Base-by-base conservation (phyloP, 2,113 vertebrate genomes). In the Muntiacus muntjak region DNA sequence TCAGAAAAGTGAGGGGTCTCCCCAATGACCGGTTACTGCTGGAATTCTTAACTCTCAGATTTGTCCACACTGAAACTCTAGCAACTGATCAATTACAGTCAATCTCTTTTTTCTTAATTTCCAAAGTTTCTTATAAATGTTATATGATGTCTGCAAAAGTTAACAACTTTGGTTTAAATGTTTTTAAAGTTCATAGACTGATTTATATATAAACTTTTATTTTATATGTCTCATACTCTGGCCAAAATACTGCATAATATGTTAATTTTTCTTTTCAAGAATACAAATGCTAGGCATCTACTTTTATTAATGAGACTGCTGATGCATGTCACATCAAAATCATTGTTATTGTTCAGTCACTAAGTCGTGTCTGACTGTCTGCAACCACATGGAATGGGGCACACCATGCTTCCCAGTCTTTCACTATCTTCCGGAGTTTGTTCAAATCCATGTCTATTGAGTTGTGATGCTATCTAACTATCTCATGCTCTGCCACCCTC, bases 181-280 rank as follows among this genome's bases (percentile, higher is more conserved):
- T 76, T 2, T 76, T 90, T 78, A 87, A 71, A 83, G 12, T 64
- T 79, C 16, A 47, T 79, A 91, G 55, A 50, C 14, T 91, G 15
- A 89, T 82, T 92, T 93, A 47, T 50, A 78, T 95, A 6, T 45
- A 71, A 95, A 5, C 85, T 86, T 26, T 85, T 74, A 78, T 87
- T 93, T 86, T 64, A n/a, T 67, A 57, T 93, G 93, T 94, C 40
- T 92, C 60, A 84, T 58, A 79, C 33, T 91, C 15, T 86, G 62
- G 79, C n/a, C 43, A 96, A 89, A 97, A 95, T n/a, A 4, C 19
- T 78, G 1, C 3, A 85, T 8, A 19, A 16, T 47, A 67, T 93
- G 26, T 52, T 76, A 43, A 17, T 64, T 91, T 97, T 95, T 91
- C 43, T 97, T 94, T 25, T 85, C 15, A 94, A 58, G 55, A 43